Conservation (phyloP, 2,888 invertebrate genomes). For the Charanyca ferruginea region DNA sequence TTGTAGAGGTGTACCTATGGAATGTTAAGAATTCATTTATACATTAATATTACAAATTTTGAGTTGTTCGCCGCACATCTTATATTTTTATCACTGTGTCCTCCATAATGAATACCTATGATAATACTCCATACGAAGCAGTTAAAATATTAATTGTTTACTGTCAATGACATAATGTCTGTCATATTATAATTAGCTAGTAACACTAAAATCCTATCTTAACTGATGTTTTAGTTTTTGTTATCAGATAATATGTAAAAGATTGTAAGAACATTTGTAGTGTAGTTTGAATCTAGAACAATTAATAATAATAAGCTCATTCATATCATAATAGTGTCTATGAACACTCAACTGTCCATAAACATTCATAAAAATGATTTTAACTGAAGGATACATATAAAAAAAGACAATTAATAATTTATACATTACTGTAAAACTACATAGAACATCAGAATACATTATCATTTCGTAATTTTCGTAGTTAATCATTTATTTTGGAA, state of each 20-base stretch:
- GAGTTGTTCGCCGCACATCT: conserved; percentile 27
- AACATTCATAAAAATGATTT: not conserved
- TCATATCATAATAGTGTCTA: conserved; percentile 2
- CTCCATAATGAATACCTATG: conserved; percentile 10
- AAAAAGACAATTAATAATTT: conserved; percentile 8
- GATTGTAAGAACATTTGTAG: conserved; percentile 1
- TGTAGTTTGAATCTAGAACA: conserved; percentile 10
- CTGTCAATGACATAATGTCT: conserved; percentile 1
- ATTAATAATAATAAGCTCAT: not conserved
- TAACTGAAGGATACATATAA: not conserved
- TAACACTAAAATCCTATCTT: not conserved
- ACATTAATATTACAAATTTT: conserved; percentile 26
- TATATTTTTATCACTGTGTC: conserved; percentile 29
- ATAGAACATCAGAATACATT: not conserved
- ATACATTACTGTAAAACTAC: conserved; percentile 6
- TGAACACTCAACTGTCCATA: not conserved
- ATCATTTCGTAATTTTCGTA: conserved; percentile 13
- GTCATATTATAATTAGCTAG: not conserved
- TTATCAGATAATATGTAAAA: not conserved
- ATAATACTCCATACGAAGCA: conserved; percentile 10
- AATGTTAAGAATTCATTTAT: conserved; percentile 27
- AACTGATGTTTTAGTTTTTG: conserved; percentile 9
- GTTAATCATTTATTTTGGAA: conserved; percentile 12
- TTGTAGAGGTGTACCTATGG: conserved; percentile 15
- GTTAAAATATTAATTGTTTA: conserved; percentile 17